These are phyloP conservation scores for Trypoxylon attenuatum DNA, from an alignment of 2,888 invertebrate species.

Conservation along the genomic window DNA sequence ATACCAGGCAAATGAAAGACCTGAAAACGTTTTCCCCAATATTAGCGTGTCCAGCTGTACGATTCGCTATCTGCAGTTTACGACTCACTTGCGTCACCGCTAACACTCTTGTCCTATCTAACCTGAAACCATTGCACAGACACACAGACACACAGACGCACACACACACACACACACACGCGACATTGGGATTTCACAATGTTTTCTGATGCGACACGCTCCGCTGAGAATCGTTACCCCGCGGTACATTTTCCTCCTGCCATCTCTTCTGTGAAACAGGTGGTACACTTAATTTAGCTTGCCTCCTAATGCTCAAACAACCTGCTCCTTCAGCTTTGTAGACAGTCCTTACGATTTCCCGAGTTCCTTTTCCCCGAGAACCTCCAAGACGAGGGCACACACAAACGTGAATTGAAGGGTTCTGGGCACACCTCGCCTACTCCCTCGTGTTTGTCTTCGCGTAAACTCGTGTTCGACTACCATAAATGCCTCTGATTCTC, in stretches of 20 bases:
- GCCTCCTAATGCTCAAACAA: not conserved
- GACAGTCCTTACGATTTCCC: too few species aligned
- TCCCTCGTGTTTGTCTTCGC: not conserved
- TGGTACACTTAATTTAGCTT: not conserved
- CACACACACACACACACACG: not conserved
- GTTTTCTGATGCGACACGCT: too few species aligned
- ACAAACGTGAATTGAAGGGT: not conserved
- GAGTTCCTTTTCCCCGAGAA: not conserved
- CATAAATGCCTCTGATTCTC: not conserved
- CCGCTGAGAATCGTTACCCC: not conserved
- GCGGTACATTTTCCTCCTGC: not conserved
- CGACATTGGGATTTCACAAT: not conserved
- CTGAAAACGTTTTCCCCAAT: not conserved
- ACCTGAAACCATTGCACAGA: too few species aligned
- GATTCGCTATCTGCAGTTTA: not conserved
- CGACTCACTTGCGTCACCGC: not conserved
- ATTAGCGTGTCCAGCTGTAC: not conserved
- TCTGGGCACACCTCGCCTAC: not conserved
- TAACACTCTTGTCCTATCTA: too few species aligned
- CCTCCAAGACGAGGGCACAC: too few species aligned
- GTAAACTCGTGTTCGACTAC: not conserved
- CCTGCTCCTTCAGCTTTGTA: not conserved
- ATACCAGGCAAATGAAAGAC: slow-evolving; percentile 19
- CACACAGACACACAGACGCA: too few species aligned
- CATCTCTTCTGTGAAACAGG: not conserved